Conservation (phyloP, 2,797 vertebrate genomes). For the Malurus splendens region DNA sequence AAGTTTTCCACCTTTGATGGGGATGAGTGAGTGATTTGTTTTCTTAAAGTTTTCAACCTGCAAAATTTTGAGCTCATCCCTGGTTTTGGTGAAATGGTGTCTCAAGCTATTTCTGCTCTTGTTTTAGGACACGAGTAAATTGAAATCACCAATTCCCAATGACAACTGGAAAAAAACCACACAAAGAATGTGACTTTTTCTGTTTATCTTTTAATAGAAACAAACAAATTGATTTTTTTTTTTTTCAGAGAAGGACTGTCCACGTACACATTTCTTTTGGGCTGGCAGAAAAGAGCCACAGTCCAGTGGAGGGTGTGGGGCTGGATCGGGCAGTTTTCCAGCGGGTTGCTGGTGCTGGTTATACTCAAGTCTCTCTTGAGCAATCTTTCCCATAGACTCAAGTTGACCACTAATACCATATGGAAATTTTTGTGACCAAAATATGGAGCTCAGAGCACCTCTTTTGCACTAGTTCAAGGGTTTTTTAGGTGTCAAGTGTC, state of each 20-base stretch:
- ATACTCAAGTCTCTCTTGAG: not conserved
- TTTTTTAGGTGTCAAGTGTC: not conserved
- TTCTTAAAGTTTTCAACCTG: not conserved
- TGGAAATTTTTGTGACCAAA: not conserved
- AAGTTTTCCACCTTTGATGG: not conserved
- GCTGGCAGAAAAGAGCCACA: not conserved
- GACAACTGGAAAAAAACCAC: not conserved
- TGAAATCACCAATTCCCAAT: not conserved
- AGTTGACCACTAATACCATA: not conserved
- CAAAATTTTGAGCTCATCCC: not conserved
- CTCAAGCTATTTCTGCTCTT: not conserved
- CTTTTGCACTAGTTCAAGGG: not conserved
- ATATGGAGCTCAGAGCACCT: not conserved
- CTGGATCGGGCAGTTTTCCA: not conserved
- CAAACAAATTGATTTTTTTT: not conserved
- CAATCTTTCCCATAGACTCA: not conserved
- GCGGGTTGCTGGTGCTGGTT: not conserved
- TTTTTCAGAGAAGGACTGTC: not conserved
- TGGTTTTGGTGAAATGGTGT: not conserved
- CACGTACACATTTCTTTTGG: not conserved
- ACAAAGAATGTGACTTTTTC: not conserved
- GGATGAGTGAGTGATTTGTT: not conserved
- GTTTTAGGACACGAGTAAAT: not conserved
- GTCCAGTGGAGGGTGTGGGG: not conserved
- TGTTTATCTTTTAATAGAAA: not conserved